phyloP scores from a whole-genome alignment of 1,140 invertebrate species.

The Conus ventricosus region DNA sequence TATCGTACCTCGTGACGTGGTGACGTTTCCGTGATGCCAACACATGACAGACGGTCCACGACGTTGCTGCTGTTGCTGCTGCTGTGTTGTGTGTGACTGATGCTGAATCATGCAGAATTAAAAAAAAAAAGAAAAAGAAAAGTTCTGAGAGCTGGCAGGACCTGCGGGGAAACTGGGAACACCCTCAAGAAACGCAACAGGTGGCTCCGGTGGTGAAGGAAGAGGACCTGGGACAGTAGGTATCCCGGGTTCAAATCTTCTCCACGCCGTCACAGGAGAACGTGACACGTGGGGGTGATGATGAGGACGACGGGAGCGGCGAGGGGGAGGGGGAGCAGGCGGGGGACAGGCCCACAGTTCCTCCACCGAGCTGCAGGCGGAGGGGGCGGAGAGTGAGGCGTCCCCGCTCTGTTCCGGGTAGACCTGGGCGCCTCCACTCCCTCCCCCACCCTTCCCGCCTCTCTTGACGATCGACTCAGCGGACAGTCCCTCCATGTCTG shows the following conservation, averaged over 20 bases:
- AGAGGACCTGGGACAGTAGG: not conserved
- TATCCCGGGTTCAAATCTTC: not conserved
- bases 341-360: conserved; percentile 15
- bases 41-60: no score
- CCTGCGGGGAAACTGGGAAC: no score
- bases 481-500: no score
- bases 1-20: no score
- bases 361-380: not conserved
- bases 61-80: no score
- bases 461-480: not conserved
- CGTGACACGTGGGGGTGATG: not conserved
- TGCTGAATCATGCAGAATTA: no score
- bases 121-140: no score
- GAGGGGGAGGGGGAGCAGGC: not conserved
- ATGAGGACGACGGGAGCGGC: not conserved
- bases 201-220: not conserved
- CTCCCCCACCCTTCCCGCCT: not conserved
- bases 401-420: not conserved
- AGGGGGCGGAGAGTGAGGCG: not conserved
- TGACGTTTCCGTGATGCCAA: no score
- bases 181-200: no score
- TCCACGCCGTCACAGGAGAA: conserved; percentile 4
- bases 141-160: no score
- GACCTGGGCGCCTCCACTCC: not conserved
- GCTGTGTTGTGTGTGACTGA: no score